phyloP scores from a whole-genome alignment of 2,888 invertebrate species.

The Melinaea marsaeus region DNA sequence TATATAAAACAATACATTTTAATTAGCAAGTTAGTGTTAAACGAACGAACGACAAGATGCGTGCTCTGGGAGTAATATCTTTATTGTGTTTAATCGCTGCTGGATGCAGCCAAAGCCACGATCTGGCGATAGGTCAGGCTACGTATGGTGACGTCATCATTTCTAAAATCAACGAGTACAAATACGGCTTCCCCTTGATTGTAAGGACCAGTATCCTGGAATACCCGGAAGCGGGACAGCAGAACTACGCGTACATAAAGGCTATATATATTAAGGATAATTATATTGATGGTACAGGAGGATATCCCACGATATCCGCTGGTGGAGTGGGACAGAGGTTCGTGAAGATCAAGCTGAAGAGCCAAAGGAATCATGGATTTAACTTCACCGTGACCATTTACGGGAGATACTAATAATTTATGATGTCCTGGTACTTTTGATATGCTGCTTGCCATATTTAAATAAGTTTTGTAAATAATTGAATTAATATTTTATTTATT shows the following conservation, averaged over 20 bases:
- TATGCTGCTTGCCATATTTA: slow-evolving; percentile 19
- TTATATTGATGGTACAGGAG: slow-evolving; percentile 54
- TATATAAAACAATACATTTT: slow-evolving; percentile 56
- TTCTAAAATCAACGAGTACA: slow-evolving; percentile 54
- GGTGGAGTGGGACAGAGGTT: slow-evolving; percentile 68
- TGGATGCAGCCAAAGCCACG: slow-evolving; percentile 56
- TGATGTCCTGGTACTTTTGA: slow-evolving; percentile 35
- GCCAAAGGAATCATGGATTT: slow-evolving; percentile 59
- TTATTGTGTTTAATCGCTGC: slow-evolving; percentile 49
- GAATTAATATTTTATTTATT: slow-evolving; percentile 18
- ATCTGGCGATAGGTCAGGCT: slow-evolving; percentile 53
- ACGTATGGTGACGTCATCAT: slow-evolving; percentile 61
- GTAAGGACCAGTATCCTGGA: slow-evolving; percentile 55
- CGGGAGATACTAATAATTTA: slow-evolving; percentile 53
- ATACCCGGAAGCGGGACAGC: slow-evolving; percentile 56
- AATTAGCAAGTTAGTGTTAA: slow-evolving; percentile 56
- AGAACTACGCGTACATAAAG: slow-evolving; percentile 58
- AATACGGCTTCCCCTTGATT: slow-evolving; percentile 63
- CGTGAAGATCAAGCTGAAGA: slow-evolving; percentile 65
- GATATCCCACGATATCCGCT: slow-evolving; percentile 56
- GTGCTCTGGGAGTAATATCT: slow-evolving; percentile 41
- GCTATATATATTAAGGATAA: slow-evolving; percentile 63
- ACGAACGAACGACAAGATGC: slow-evolving; percentile 65
- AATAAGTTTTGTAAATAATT: background rate
- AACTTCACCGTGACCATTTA: slow-evolving; percentile 69